phyloP scores from a whole-genome alignment of 2,888 invertebrate genomes.

The Chesias legatella region DNA sequence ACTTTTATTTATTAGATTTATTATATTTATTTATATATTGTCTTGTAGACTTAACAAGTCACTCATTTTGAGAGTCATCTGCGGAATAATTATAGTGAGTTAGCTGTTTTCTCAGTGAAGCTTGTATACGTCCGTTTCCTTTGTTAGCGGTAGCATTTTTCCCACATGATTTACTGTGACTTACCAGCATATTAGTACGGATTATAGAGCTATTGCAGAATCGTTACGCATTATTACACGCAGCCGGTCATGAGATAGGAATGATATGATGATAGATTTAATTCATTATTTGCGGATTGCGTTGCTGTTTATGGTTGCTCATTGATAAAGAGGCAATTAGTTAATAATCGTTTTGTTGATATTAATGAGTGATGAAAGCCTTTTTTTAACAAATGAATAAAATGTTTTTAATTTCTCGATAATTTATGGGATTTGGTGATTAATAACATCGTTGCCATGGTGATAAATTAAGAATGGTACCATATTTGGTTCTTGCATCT shows the following conservation, averaged over 20 bases:
- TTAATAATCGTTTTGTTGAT: too few species aligned
- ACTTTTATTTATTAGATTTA: too few species aligned
- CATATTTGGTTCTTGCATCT: too few species aligned
- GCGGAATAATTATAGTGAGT: constrained; percentile 1
- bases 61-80: too few species aligned
- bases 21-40: too few species aligned
- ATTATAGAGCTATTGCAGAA: constrained; percentile 38
- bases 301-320: constrained; percentile 20
- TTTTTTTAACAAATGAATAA: too few species aligned
- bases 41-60: too few species aligned
- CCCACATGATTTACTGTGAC: constrained; percentile 46
- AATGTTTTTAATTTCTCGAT: too few species aligned
- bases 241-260: constrained; percentile 40
- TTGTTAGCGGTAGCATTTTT: constrained; percentile 41
- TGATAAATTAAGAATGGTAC: too few species aligned
- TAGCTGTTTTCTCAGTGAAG: constrained; percentile 3
- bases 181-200: constrained; percentile 32
- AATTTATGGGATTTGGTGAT: too few species aligned
- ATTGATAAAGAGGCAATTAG: constrained; percentile 9
- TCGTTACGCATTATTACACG: constrained; percentile 31
- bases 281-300: constrained; percentile 30
- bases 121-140: constrained; percentile 34
- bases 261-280: constrained; percentile 39
- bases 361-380: too few species aligned
- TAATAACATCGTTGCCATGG: too few species aligned